Conservation (phyloP, 2,888 invertebrate species). For the Cantharis rufa region DNA sequence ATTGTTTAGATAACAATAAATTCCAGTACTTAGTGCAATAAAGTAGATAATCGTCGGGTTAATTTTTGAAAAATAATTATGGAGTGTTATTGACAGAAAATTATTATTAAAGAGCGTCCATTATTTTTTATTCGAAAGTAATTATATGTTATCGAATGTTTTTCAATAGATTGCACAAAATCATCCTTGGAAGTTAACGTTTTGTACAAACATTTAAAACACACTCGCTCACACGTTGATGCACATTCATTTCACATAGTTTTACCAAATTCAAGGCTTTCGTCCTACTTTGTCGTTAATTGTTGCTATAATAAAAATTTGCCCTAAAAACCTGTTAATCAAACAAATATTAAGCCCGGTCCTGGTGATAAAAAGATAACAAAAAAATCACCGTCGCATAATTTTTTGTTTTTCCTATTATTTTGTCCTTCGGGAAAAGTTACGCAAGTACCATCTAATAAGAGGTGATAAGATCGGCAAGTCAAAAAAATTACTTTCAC, state of each 20-base stretch:
- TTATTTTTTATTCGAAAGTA: neutral
- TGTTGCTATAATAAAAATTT: neutral
- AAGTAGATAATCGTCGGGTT: neutral
- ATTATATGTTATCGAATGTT: neutral
- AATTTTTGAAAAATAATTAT: neutral
- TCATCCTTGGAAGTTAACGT: slow-evolving; percentile 5
- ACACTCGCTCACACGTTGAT: neutral
- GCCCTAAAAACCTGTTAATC: neutral
- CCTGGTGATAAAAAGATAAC: neutral
- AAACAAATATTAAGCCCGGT: neutral
- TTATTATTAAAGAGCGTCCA: neutral
- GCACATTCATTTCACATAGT: neutral
- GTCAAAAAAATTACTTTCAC: neutral
- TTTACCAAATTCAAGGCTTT: slow-evolving; percentile 3
- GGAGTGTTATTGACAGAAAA: neutral
- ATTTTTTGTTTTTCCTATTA: neutral
- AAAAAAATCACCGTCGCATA: neutral
- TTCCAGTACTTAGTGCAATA: neutral
- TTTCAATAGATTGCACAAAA: slow-evolving; percentile 3
- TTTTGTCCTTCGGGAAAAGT: neutral
- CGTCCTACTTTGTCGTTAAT: neutral
- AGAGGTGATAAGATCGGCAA: neutral
- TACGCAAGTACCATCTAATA: neutral
- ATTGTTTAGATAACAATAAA: neutral
- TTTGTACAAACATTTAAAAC: slow-evolving; percentile 1